Conservation (phyloP, 1,140 invertebrate species). For the Helicorthomorpha holstii region DNA sequence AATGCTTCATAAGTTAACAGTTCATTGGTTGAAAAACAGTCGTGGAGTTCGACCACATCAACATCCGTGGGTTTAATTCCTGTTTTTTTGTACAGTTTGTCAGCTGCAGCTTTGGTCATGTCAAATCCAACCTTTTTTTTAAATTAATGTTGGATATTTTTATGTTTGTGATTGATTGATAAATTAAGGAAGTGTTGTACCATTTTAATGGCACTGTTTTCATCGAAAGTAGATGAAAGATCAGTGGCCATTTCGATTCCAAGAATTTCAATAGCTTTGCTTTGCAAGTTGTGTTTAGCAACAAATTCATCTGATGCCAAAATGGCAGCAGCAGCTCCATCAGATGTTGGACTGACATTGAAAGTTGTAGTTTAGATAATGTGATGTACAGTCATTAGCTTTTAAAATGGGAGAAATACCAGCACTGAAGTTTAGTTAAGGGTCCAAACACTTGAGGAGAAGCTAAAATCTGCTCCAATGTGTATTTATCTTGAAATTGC, state of each 20-base stretch:
- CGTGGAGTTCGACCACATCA: constrained; percentile 96
- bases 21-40: constrained; percentile 97
- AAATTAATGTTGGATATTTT: not conserved
- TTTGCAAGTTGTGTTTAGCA: constrained; percentile 53
- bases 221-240: constrained; percentile 60
- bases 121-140: constrained; percentile 64
- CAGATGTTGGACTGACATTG: constrained; percentile 60
- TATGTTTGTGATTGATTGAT: too few relatives aligned
- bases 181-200: too few relatives aligned
- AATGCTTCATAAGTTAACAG: constrained; percentile 94
- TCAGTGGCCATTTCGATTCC: constrained; percentile 95
- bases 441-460: constrained; percentile 73
- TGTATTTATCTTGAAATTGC: constrained; percentile 79
- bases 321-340: constrained; percentile 83
- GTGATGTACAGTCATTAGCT: too few relatives aligned
- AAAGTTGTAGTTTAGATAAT: not conserved
- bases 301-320: constrained; percentile 85
- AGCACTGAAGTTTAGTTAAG: constrained; percentile 88
- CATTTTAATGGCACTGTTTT: constrained; percentile 74
- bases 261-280: constrained; percentile 81
- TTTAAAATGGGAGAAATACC: constrained; percentile 30
- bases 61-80: constrained; percentile 57
- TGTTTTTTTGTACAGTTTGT: constrained; percentile 60
- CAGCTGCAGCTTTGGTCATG: constrained; percentile 75
- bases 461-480: constrained; percentile 68